Evolutionary conservation across 2,888 invertebrate genomes (phyloP).

Genomic region (Xanthia icteritia): DNA sequence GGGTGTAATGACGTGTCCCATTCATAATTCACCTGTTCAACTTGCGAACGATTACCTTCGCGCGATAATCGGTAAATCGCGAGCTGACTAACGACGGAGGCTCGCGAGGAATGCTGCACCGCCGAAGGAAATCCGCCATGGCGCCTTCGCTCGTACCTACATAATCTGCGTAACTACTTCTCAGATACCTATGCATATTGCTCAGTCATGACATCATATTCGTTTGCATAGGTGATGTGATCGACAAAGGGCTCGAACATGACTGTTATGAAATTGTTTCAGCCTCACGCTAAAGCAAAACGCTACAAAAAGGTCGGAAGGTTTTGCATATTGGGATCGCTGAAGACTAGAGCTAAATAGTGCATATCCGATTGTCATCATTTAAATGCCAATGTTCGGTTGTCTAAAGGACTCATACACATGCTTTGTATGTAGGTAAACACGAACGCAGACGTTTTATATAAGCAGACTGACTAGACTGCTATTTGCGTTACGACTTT

Average conservation of each 20-base stretch:
- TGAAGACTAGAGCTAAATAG: conserved; percentile 48
- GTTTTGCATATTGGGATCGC: conserved; percentile 40
- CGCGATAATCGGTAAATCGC: conserved; percentile 78
- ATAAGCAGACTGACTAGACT: conserved; percentile 41
- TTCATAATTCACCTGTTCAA: conserved; percentile 85
- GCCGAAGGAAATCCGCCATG: conserved; percentile 88
- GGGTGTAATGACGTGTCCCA: conserved; percentile 80
- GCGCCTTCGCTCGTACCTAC: conserved; percentile 82
- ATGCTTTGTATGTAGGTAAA: conserved; percentile 40
- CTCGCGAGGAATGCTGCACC: conserved; percentile 86
- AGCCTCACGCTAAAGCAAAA: conserved; percentile 44
- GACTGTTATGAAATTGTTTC: conserved; percentile 67
- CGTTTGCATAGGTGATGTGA: conserved; percentile 80
- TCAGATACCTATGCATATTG: conserved; percentile 74
- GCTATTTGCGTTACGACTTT: conserved; percentile 46
- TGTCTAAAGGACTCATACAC: conserved; percentile 31
- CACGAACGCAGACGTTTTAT: conserved; percentile 43
- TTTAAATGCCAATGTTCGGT: conserved; percentile 56
- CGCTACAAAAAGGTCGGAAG: conserved; percentile 26
- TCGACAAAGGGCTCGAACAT: conserved; percentile 71
- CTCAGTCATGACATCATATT: conserved; percentile 83
- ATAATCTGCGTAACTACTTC: conserved; percentile 68
- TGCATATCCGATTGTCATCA: conserved; percentile 55
- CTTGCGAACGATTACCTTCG: conserved; percentile 76
- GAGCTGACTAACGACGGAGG: conserved; percentile 83